Percentiles rank a stretch among this genome's conserved stretches.
These are phyloP conservation scores for Axea sp. DNA, from an alignment of 2,888 invertebrate species.

Conservation along the genomic window DNA sequence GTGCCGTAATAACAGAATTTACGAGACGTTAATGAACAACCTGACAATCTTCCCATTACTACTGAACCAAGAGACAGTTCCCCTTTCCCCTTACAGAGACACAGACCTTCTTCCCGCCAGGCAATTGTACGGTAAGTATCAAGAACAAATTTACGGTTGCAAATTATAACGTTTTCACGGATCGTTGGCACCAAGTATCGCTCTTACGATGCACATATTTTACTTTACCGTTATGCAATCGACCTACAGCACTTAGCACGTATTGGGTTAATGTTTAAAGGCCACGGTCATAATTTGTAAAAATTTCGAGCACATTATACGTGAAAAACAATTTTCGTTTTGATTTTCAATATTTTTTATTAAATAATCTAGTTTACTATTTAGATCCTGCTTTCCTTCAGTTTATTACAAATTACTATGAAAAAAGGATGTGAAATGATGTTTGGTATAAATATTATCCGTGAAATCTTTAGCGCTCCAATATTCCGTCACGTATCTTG, in stretches of 20 bases:
- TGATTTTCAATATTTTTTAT: constrained; percentile 4
- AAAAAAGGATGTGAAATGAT: constrained; percentile 56
- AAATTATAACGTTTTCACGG: constrained; percentile 60
- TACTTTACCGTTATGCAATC: constrained; percentile 64
- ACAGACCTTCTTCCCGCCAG: constrained; percentile 26
- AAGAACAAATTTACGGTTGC: constrained; percentile 45
- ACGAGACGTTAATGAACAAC: constrained; percentile 51
- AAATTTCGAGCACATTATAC: constrained; percentile 6
- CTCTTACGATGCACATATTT: constrained; percentile 60
- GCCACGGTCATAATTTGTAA: constrained; percentile 19
- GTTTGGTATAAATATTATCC: constrained; percentile 51
- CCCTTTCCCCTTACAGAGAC: constrained; percentile 23
- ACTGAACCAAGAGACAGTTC: constrained; percentile 32
- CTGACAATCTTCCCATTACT: constrained; percentile 45
- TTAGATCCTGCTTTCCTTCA: constrained; percentile 59
- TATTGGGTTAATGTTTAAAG: constrained; percentile 56
- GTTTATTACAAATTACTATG: constrained; percentile 50
- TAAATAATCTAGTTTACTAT: constrained; percentile 14
- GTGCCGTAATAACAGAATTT: constrained; percentile 40
- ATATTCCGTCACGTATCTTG: constrained; percentile 53
- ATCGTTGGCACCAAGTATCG: constrained; percentile 54
- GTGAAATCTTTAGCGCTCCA: constrained; percentile 50
- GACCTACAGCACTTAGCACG: constrained; percentile 58
- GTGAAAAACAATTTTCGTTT: constrained; percentile 18
- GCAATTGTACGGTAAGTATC: constrained; percentile 54